Percentiles rank a stretch among this genome's conserved stretches.
Conservation (phyloP, 2,113 vertebrate genomes). For the Silurus glanis region DNA sequence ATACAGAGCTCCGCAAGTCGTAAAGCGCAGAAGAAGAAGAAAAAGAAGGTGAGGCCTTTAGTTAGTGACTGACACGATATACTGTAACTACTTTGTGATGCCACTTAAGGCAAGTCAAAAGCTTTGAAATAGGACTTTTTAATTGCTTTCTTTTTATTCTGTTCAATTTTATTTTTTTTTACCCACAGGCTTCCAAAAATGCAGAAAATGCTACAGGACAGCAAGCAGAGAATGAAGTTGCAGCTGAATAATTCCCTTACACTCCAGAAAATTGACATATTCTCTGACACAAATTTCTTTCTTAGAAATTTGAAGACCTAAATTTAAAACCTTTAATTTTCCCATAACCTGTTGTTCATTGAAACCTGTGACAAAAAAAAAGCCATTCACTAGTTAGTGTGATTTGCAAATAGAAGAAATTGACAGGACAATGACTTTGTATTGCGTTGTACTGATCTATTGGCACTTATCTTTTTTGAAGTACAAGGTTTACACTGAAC, state of each 20-base stretch:
- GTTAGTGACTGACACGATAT: not conserved
- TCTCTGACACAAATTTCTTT: not conserved
- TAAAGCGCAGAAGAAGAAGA: conserved; percentile 99
- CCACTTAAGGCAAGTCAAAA: not conserved
- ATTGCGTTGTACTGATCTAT: conserved; percentile 42
- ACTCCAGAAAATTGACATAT: not conserved
- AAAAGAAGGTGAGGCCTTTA: conserved; percentile 87
- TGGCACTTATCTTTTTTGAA: conserved; percentile 40
- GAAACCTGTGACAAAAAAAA: conserved; percentile 12
- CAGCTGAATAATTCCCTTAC: conserved; percentile 41
- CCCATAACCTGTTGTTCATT: conserved; percentile 29
- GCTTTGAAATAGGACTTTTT: not conserved
- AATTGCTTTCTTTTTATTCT: conserved; percentile 12
- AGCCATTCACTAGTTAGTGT: conserved; percentile 10
- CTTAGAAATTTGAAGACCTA: not conserved
- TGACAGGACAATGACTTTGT: conserved; percentile 35
- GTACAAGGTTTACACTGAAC: conserved; percentile 37
- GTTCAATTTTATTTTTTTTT: not conserved
- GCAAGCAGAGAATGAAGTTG: conserved; percentile 75
- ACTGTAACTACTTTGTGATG: not conserved
- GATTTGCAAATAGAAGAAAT: conserved; percentile 1
- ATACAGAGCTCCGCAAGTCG: conserved; percentile 95
- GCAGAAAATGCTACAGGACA: conserved; percentile 89
- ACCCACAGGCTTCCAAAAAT: conserved; percentile 87
- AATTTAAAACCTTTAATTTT: not conserved